A percentile compares a stretch with the other conserved stretches of the same genome.
These are phyloP conservation scores for Riparia riparia DNA, from an alignment of 2,113 vertebrate genomes.

Conservation along the genomic window DNA sequence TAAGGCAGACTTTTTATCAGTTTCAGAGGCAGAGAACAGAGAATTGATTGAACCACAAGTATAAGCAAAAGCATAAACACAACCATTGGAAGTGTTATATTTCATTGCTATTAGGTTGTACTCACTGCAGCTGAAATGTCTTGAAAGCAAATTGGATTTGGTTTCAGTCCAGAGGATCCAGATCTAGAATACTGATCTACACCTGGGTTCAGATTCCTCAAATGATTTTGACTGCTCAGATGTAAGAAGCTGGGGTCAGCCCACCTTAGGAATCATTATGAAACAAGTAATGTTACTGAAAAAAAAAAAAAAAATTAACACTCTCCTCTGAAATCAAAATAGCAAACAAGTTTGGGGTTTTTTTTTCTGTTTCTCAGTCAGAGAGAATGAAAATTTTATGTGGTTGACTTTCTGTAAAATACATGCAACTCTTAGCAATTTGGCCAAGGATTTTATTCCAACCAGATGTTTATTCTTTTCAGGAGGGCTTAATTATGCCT, in stretches of 20 bases:
- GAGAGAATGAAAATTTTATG: background rate
- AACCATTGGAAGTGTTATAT: background rate
- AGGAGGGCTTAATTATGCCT: background rate
- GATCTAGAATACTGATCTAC: background rate
- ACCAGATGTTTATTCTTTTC: background rate
- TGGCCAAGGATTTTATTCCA: background rate
- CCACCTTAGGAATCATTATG: background rate
- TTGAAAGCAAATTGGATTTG: background rate
- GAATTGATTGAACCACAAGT: background rate
- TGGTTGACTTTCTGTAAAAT: background rate
- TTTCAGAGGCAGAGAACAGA: background rate
- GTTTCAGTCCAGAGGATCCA: background rate
- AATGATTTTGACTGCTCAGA: background rate
- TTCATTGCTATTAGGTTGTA: background rate
- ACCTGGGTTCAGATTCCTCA: background rate
- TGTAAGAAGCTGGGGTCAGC: background rate
- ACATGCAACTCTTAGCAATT: background rate
- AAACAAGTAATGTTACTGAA: background rate
- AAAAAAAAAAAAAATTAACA: background rate
- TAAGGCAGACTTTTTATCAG: background rate
- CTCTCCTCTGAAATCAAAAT: background rate
- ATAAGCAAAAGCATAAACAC: background rate
- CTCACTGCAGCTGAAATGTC: accelerated
- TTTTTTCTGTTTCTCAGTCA: background rate
- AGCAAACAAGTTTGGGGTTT: background rate